phyloP scores from a whole-genome alignment of 2,888 invertebrate genomes.

The Prosapia bicincta region DNA sequence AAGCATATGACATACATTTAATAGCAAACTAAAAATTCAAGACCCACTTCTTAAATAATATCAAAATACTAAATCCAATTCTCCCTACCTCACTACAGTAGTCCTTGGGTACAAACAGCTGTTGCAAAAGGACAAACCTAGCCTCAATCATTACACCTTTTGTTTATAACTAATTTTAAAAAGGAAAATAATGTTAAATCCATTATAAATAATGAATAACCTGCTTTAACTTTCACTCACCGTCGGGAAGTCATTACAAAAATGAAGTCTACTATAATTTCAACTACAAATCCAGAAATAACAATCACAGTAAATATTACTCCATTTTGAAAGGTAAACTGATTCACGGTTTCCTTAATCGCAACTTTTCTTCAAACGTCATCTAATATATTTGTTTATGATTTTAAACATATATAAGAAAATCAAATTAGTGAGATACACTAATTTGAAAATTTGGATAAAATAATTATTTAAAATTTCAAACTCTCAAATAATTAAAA shows the following conservation, averaged over 20 bases:
- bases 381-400: too few species aligned
- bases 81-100: background rate
- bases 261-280: background rate
- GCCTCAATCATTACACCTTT: background rate
- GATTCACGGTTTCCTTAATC: background rate
- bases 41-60: too few species aligned
- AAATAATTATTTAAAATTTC: too few species aligned
- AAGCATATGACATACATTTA: too few species aligned
- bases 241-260: background rate
- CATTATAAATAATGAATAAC: background rate
- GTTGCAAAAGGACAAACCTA: background rate
- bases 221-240: background rate
- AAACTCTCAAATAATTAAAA: too few species aligned
- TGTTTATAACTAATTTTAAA: background rate
- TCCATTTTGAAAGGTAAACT: background rate
- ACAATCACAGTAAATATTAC: background rate
- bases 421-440: too few species aligned
- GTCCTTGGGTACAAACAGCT: background rate
- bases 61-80: too few species aligned
- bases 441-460: too few species aligned
- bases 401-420: too few species aligned
- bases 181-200: background rate
- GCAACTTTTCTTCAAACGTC: background rate
- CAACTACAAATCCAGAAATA: background rate
- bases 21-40: too few species aligned